Base-by-base conservation (phyloP, 2,113 vertebrate species). In the Brachyhypopomus gauderio region DNA sequence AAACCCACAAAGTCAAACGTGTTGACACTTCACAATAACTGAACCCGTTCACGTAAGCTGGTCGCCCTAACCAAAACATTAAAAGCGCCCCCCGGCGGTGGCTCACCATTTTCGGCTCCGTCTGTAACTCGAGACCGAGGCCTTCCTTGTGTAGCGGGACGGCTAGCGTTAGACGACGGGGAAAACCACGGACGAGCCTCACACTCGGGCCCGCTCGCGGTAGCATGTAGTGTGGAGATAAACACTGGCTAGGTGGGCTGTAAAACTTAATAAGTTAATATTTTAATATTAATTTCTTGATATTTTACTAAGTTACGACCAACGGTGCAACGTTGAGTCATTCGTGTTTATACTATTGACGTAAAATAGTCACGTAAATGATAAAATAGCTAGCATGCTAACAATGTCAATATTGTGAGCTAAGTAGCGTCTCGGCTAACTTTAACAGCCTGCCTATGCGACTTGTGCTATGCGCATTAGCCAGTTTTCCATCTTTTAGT, bases 101-200 rank as follows among this genome's bases (percentile, higher is more conserved):
- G 77, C 85, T 84, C 52, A 86, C 83, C 81, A 79, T 85, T 70
- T 72, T 84, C 75, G 81, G 86, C 63, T 83, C 56, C 66, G 69
- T 73, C 12, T 72, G 45, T 76, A 83, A 87, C 83, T 87, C 81
- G 81, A 88, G 81, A 34, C 78, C 86, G 81, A 52, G 63, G 87
- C 79, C 78, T 78, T 75, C 64, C 73, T 78, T 48, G 69, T 74
- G 67, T 73, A 56, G 52, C 12, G 72, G 23, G 41, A 34, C 64
- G n/a, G 71, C 71, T 56, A 67, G 67, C 66, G 58, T 58, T 41
- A 78, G 73, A 81, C 75, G 56, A 34, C 69, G 55, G 74, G 48
- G 64, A 84, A 74, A 79, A 74, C 72, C 83, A 74, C 72, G 66
- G 55, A 62, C 63, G 19, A 82, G 76, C 17, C 64, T 45, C 62